These are phyloP conservation scores for Pyrrhosoma nymphula DNA, from an alignment of 2,888 invertebrate genomes.

Conservation along the genomic window DNA sequence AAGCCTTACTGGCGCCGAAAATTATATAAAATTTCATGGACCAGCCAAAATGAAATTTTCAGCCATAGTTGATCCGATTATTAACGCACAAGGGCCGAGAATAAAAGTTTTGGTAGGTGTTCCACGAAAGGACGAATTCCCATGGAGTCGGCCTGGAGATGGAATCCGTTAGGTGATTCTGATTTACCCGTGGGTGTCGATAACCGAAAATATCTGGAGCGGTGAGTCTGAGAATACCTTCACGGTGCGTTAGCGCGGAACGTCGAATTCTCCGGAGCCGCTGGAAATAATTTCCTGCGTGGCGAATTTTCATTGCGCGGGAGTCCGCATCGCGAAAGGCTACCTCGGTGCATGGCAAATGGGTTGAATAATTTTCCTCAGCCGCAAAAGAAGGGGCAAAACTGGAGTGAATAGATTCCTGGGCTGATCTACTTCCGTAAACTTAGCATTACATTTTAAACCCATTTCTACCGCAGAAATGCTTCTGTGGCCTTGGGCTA, in stretches of 20 bases:
- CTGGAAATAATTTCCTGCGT: neutral
- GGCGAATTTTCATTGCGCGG: constrained; percentile 12
- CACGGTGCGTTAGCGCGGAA: neutral
- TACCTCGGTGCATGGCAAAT: neutral
- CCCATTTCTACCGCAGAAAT: no score
- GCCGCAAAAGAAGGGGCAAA: neutral
- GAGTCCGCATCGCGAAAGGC: neutral
- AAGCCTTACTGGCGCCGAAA: no score
- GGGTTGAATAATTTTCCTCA: neutral
- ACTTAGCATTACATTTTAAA: neutral
- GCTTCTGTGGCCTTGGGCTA: no score
- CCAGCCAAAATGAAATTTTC: neutral
- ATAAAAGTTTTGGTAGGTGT: neutral
- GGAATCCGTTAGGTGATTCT: neutral
- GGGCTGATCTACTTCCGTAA: neutral
- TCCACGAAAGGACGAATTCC: neutral
- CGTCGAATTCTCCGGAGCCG: neutral
- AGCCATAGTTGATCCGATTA: neutral
- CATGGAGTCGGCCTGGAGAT: neutral
- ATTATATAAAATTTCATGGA: no score
- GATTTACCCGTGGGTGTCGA: neutral
- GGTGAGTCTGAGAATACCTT: neutral
- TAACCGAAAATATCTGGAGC: constrained; percentile 33
- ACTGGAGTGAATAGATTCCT: neutral
- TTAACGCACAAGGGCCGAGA: neutral